Percentiles rank a stretch among this genome's conserved stretches.
These are phyloP conservation scores for Psophia crepitans DNA, from an alignment of 2,113 vertebrate species.

Conservation along the genomic window DNA sequence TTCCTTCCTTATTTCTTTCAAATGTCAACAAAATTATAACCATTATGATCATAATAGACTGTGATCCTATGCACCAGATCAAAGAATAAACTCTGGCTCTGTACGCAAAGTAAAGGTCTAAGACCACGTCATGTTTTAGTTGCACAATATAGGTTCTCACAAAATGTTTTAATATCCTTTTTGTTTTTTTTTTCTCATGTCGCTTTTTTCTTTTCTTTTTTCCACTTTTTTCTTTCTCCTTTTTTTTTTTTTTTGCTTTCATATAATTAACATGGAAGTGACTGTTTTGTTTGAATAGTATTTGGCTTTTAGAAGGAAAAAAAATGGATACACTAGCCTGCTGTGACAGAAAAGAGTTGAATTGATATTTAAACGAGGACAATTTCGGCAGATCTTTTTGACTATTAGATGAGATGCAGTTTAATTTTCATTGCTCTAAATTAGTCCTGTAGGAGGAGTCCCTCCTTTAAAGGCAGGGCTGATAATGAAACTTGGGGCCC, in stretches of 20 bases:
- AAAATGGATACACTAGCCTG: conserved; percentile 27
- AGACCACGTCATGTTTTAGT: neutral
- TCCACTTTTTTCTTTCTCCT: neutral
- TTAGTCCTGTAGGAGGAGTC: conserved; percentile 25
- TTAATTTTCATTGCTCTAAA: conserved; percentile 59
- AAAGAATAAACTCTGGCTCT: neutral
- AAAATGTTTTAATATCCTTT: conserved; percentile 30
- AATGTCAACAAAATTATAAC: conserved; percentile 32
- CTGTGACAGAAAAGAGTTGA: conserved; percentile 49
- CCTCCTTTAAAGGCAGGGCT: conserved; percentile 11
- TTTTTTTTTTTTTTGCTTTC: neutral
- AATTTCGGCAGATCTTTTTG: conserved; percentile 44
- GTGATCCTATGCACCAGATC: neutral
- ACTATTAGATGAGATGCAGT: conserved; percentile 44
- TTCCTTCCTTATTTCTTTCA: neutral
- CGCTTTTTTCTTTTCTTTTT: neutral
- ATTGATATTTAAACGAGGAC: conserved; percentile 48
- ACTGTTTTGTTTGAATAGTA: conserved; percentile 42
- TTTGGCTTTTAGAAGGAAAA: conserved; percentile 57
- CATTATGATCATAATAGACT: neutral
- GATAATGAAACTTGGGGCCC: neutral
- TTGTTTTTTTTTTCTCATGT: neutral
- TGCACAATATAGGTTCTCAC: neutral
- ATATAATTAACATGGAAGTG: conserved; percentile 40
- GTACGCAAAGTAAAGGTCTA: conserved; percentile 34